Conservation (phyloP, 2,888 invertebrate genomes). For the Pandemis corylana region DNA sequence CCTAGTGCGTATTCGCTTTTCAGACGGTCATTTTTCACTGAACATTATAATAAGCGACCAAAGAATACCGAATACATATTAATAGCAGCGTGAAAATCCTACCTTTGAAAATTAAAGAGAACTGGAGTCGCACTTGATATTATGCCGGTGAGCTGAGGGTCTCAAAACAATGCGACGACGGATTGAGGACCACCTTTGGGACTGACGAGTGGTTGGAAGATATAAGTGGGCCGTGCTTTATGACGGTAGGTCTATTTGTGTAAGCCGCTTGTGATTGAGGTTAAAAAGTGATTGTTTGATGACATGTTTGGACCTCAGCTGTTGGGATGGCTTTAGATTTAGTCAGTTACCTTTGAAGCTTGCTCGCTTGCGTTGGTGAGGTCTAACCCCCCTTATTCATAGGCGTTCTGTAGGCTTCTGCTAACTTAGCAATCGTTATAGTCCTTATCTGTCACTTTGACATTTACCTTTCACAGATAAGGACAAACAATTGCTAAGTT, state of each 20-base stretch:
- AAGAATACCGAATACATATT: neutral
- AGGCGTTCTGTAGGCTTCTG: no score
- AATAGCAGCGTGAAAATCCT: slow-evolving; percentile 1
- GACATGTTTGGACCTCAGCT: neutral
- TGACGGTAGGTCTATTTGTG: slow-evolving; percentile 12
- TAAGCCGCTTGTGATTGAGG: neutral
- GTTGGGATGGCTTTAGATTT: neutral
- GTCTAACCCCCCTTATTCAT: neutral
- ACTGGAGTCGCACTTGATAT: slow-evolving; percentile 19
- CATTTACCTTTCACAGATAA: no score
- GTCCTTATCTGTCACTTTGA: no score
- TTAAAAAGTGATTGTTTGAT: neutral
- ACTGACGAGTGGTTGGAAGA: slow-evolving; percentile 16
- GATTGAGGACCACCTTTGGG: slow-evolving; percentile 13
- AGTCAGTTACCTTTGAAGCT: no score
- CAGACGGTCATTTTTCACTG: neutral
- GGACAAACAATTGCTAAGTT: no score
- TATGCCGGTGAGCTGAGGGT: slow-evolving; percentile 11
- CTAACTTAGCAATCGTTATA: no score
- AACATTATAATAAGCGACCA: neutral
- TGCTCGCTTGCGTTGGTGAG: neutral
- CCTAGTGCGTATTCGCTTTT: neutral
- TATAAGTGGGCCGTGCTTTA: slow-evolving; percentile 10
- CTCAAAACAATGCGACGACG: slow-evolving; percentile 29
- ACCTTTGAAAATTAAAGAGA: slow-evolving; percentile 26